These are phyloP conservation scores for Eurosta solidaginis DNA, from an alignment of 1,140 invertebrate genomes.

Conservation along the genomic window DNA sequence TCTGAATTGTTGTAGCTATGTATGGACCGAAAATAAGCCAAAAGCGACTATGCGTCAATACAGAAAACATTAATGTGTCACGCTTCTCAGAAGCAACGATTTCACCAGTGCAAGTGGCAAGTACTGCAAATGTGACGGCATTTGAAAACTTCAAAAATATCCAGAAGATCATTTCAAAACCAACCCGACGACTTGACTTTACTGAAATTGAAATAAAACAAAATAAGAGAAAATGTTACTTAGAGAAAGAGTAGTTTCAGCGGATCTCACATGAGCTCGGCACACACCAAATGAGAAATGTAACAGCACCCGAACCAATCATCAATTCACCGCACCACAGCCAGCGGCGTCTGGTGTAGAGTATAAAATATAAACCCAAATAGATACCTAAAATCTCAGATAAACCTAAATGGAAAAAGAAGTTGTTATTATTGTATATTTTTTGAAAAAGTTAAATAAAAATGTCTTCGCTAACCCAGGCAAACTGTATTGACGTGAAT, in stretches of 20 bases:
- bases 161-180: slow-evolving; percentile 51
- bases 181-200: slow-evolving; percentile 38
- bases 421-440: too few species aligned
- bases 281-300: slow-evolving; percentile 50
- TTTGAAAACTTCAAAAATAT: slow-evolving; percentile 50
- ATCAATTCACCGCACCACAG: slow-evolving; percentile 52
- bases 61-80: slow-evolving; percentile 44
- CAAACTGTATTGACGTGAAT: slow-evolving; percentile 57
- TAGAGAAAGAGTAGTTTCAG: not conserved
- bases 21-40: slow-evolving; percentile 47
- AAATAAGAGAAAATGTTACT: not conserved
- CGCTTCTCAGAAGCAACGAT: slow-evolving; percentile 52
- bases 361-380: slow-evolving; percentile 54
- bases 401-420: slow-evolving; percentile 38
- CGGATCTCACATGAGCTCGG: slow-evolving; percentile 42
- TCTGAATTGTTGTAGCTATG: slow-evolving; percentile 43
- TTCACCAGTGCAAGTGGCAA: slow-evolving; percentile 53
- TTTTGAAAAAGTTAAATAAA: too few species aligned
- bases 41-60: slow-evolving; percentile 47
- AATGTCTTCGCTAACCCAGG: slow-evolving; percentile 43
- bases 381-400: slow-evolving; percentile 58
- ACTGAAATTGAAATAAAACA: slow-evolving; percentile 31
- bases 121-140: slow-evolving; percentile 48
- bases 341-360: slow-evolving; percentile 53
- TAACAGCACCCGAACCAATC: slow-evolving; percentile 44